Conservation (phyloP, 2,797 vertebrate genomes). For the Danio tinwini region DNA sequence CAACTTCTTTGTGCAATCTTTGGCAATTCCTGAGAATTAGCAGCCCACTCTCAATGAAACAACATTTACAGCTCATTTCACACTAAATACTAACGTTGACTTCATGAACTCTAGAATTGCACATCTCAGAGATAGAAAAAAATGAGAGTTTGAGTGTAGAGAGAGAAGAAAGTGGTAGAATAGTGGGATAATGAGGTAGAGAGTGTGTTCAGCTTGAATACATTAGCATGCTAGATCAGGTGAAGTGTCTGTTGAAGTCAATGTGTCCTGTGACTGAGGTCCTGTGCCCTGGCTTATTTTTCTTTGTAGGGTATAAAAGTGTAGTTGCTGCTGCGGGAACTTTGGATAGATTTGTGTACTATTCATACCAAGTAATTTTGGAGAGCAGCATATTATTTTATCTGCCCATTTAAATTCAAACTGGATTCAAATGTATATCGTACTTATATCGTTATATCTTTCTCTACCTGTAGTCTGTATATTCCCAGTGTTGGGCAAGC, state of each 20-base stretch:
- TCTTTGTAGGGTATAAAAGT: background rate
- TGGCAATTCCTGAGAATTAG: background rate
- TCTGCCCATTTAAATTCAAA: background rate
- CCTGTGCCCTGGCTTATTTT: background rate
- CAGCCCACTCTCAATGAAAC: constrained; percentile 8
- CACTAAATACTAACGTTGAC: constrained; percentile 36
- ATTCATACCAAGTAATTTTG: background rate
- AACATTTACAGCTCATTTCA: constrained; percentile 42
- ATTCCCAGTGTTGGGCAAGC: too few species aligned
- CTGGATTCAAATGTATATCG: background rate
- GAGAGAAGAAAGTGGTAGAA: constrained; percentile 29
- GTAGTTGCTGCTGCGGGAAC: background rate
- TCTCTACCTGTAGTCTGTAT: too few species aligned
- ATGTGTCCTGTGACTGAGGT: background rate
- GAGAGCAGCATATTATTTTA: background rate
- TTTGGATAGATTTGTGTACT: background rate
- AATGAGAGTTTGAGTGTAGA: background rate
- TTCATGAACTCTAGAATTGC: constrained; percentile 32
- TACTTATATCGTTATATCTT: background rate
- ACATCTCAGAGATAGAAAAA: constrained; percentile 5
- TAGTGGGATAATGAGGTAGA: constrained; percentile 22
- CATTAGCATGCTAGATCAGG: constrained; percentile 44
- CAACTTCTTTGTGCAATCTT: background rate
- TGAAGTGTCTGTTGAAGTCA: background rate
- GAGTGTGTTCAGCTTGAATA: constrained; percentile 40